A percentile compares a stretch with the other conserved stretches of the same genome.
Evolutionary conservation across 2,113 vertebrate genomes (phyloP).

Genomic region (Chrysemys picta): DNA sequence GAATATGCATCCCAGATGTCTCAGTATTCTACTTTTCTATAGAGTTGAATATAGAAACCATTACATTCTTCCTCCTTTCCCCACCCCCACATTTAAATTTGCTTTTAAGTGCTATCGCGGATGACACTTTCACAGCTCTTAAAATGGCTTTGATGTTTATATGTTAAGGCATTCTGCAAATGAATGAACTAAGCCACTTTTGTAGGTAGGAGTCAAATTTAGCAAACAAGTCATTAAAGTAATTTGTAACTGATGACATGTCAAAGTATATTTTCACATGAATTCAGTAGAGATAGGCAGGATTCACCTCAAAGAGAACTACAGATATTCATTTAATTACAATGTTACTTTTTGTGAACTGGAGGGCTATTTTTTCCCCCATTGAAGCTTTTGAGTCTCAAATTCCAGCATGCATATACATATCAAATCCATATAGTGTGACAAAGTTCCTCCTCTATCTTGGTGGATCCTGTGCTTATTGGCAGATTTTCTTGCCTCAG

Average conservation of each 20-base stretch:
- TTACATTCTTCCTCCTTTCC: constrained; percentile 39
- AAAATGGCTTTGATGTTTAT: constrained; percentile 68
- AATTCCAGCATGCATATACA: not conserved
- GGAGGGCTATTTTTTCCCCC: not conserved
- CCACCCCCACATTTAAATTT: constrained; percentile 60
- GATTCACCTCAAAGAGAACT: constrained; percentile 44
- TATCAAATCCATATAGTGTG: not conserved
- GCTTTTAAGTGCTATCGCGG: constrained; percentile 38
- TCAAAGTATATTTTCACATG: constrained; percentile 61
- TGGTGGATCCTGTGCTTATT: too few relatives aligned
- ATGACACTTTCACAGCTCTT: constrained; percentile 63
- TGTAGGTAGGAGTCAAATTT: constrained; percentile 65
- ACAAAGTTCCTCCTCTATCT: too few relatives aligned
- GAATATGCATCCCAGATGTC: not conserved
- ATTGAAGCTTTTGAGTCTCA: not conserved
- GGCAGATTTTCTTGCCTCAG: too few relatives aligned
- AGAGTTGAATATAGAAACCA: constrained; percentile 37
- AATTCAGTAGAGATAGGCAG: constrained; percentile 45
- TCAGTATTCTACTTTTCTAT: not conserved
- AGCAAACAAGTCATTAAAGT: constrained; percentile 72
- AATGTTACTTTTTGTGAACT: constrained; percentile 23
- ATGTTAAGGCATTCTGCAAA: constrained; percentile 69
- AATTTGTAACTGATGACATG: constrained; percentile 66
- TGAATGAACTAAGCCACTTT: constrained; percentile 73
- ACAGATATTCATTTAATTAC: constrained; percentile 54